Evolutionary conservation across 2,888 invertebrate genomes (phyloP), one percentile per base, ranked within the genome.

Genomic region (Habrosyne pyritoides): DNA sequence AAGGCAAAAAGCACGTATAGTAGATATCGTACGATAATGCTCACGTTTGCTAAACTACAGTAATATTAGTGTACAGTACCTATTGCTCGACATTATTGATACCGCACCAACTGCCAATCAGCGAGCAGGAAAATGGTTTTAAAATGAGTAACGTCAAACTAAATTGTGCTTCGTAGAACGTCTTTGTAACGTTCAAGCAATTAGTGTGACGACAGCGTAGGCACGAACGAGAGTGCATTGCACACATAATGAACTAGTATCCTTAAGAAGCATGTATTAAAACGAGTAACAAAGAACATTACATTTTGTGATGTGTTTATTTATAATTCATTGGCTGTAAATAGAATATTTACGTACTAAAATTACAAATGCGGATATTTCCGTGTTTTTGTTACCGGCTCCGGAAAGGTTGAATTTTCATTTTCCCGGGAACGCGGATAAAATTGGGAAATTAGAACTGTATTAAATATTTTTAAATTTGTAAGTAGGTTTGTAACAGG

Each of bases 101-200:
- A 18, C 42, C 7, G 36, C 14, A 2, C 10, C 1, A 18, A 18
- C 14, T 42, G 42, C 8, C 18, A 36, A 36, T n/a, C n/a, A n/a
- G n/a, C 36, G 4, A 18, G 18, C 18, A 42, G 42, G 42, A 42
- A 28, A 60, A 68, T 61, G 56, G 47, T 59, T 61, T 12, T 52
- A 60, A 60, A 59, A 55, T 60, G 61, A 58, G 49, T 70, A 48
- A 50, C 33, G 56, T 47, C 60, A 57, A 66, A 55, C 59, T 54
- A 21, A 7, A 46, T 21, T 33, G 52, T 30, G 52, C 47, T 55
- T 33, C 53, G 28, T 67, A 52, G 47, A 54, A 48, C 53, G 33
- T 49, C 22, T 47, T 26, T 36, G 18, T 18, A 42, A 8, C 42
- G 42, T 42, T 42, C 42, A 18, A n/a, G 42, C 42, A 18, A 42